Conservation (phyloP, 2,797 vertebrate species). For the Xiphophorus birchmanni region DNA sequence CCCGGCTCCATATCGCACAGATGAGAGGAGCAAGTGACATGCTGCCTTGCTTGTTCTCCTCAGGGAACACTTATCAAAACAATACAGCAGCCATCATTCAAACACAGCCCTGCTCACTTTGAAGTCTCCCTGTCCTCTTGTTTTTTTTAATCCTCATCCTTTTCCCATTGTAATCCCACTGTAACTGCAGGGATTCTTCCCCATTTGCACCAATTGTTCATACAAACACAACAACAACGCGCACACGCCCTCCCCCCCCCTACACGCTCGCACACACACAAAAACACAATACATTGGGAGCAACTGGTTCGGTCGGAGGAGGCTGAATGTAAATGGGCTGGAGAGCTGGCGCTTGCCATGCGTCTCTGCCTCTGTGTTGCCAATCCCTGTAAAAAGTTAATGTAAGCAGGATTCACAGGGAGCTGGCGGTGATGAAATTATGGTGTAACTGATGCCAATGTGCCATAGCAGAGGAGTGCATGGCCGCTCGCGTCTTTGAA, state of each 20-base stretch:
- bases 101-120: slow-evolving; percentile 60
- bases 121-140: slow-evolving; percentile 59
- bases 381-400: slow-evolving; percentile 87
- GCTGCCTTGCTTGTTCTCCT: slow-evolving; percentile 63
- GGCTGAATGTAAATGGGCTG: slow-evolving; percentile 54
- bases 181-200: slow-evolving; percentile 58
- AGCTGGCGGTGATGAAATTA: slow-evolving; percentile 87
- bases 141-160: slow-evolving; percentile 58
- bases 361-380: slow-evolving; percentile 74
- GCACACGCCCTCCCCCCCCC: slow-evolving; percentile 12
- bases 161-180: slow-evolving; percentile 56
- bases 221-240: slow-evolving; percentile 56
- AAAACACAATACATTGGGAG: slow-evolving; percentile 58
- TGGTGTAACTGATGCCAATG: slow-evolving; percentile 87
- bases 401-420: slow-evolving; percentile 84
- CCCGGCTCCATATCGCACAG: slow-evolving; percentile 35
- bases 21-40: slow-evolving; percentile 62
- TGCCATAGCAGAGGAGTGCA: slow-evolving; percentile 74
- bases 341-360: slow-evolving; percentile 64
- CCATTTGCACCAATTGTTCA: slow-evolving; percentile 55
- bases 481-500: slow-evolving; percentile 74
- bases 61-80: slow-evolving; percentile 77
- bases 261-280: background rate
- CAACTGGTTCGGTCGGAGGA: slow-evolving; percentile 51
- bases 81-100: slow-evolving; percentile 72